Evolutionary conservation across 2,113 vertebrate genomes (phyloP).

Genomic region (Uria lomvia): DNA sequence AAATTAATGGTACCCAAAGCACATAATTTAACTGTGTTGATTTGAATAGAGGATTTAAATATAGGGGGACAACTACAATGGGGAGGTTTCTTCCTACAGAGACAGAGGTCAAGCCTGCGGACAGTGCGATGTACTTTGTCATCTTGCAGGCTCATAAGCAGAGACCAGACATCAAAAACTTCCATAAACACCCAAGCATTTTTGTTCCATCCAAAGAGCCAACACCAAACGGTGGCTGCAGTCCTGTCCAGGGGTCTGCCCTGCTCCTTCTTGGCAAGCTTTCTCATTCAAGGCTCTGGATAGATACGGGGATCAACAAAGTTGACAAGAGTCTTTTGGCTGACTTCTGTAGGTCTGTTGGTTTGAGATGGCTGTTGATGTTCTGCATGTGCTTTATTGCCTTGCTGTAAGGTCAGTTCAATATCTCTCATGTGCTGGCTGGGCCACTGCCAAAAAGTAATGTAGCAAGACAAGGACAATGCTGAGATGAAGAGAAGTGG

Average conservation of each 20-base stretch:
- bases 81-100: not conserved
- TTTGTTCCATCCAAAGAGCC: not conserved
- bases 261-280: not conserved
- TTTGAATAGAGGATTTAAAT: not conserved
- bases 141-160: not conserved
- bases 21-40: rapidly evolving
- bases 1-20: not conserved
- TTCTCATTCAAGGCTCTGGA: not conserved
- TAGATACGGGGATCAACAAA: not conserved
- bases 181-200: not conserved
- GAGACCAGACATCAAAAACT: not conserved
- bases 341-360: not conserved
- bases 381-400: not conserved
- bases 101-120: not conserved
- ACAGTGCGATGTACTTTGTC: not conserved
- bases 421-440: slow-evolving; percentile 15
- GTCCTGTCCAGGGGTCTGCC: not conserved
- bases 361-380: not conserved
- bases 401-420: slow-evolving; percentile 34
- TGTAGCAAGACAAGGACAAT: slow-evolving; percentile 37
- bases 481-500: slow-evolving; percentile 34
- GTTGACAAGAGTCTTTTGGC: not conserved
- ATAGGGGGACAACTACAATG: not conserved
- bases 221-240: not conserved
- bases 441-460: slow-evolving; percentile 49